Conservation (phyloP, 2,113 vertebrate species). For the Xerus inauris region DNA sequence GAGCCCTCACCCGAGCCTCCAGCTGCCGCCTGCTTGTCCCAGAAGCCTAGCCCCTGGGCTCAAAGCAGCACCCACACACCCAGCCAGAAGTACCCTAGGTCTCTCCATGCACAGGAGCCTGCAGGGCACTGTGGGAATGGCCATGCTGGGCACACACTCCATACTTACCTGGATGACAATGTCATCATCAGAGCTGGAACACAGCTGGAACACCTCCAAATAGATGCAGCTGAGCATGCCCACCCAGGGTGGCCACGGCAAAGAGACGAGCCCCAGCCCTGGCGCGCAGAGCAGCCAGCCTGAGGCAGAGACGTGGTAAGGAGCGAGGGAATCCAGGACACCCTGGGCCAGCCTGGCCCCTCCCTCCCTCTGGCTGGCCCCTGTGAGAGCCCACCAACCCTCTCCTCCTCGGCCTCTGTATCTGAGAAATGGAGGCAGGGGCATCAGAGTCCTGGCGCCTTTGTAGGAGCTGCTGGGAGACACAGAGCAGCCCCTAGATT, state of each 20-base stretch:
- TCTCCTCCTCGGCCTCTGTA: not conserved
- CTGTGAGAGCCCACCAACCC: not conserved
- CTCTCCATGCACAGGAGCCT: not conserved
- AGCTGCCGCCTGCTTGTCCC: not conserved
- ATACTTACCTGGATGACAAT: not conserved
- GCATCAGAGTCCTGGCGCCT: rapidly evolving
- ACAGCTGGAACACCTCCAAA: rapidly evolving
- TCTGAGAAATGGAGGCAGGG: no score
- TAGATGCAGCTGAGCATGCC: not conserved
- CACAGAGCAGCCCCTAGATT: not conserved
- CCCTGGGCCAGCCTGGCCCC: no score
- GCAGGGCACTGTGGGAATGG: rapidly evolving
- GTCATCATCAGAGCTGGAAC: not conserved
- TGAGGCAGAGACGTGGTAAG: not conserved
- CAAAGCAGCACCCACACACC: not conserved
- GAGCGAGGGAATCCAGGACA: no score
- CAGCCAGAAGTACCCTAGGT: not conserved
- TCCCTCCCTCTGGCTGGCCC: no score
- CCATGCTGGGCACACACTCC: rapidly evolving
- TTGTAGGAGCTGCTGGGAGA: not conserved
- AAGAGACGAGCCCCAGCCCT: rapidly evolving
- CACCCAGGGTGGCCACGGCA: no score
- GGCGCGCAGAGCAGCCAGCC: not conserved
- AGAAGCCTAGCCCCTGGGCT: not conserved
- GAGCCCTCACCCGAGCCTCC: no score